phyloP scores from a whole-genome alignment of 2,113 vertebrate genomes.

The human region DNA sequence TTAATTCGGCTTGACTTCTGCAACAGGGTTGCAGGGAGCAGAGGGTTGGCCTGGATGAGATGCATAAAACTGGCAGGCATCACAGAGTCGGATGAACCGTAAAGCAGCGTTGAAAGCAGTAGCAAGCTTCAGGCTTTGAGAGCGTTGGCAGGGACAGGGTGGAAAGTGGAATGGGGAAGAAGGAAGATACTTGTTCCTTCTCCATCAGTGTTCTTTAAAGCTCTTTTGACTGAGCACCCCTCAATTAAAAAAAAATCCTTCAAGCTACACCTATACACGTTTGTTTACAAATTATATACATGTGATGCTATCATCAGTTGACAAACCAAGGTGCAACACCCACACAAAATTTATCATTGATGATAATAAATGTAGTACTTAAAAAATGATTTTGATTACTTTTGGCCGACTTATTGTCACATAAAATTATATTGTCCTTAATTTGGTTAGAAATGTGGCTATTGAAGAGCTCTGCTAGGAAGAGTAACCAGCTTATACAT shows the following conservation, averaged over 20 bases:
- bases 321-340: neutral
- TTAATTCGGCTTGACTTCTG: neutral
- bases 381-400: neutral
- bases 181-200: neutral
- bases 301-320: neutral
- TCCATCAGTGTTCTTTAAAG: neutral
- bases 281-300: neutral
- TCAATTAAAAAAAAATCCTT: neutral
- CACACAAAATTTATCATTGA: neutral
- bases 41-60: neutral
- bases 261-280: neutral
- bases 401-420: neutral
- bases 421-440: neutral
- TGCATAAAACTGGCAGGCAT: neutral
- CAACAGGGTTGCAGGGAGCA: neutral
- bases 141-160: neutral
- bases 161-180: neutral
- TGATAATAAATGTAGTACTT: neutral
- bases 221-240: neutral
- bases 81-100: neutral
- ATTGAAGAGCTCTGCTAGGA: neutral
- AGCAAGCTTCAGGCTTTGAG: neutral
- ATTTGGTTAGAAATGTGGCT: neutral
- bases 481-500: neutral
- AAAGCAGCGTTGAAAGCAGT: neutral